These are phyloP conservation scores for Boloria selene DNA, from an alignment of 2,888 invertebrate species.

Conservation along the genomic window DNA sequence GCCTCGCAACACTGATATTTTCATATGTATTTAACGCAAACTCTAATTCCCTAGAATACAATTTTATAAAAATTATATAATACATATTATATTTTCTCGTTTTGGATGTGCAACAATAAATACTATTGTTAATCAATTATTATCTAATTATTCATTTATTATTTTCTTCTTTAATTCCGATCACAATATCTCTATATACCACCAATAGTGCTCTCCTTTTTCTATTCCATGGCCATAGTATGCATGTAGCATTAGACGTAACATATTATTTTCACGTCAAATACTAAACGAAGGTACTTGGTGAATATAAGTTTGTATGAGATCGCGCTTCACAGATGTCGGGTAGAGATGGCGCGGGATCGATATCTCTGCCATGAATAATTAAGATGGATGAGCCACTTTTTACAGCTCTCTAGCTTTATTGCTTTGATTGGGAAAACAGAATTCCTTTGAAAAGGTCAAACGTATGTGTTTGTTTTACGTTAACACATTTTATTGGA, in stretches of 20 bases:
- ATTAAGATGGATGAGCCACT: constrained; percentile 65
- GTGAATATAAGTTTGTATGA: constrained; percentile 18
- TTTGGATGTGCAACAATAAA: no score
- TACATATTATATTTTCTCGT: no score
- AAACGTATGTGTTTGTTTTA: constrained; percentile 4
- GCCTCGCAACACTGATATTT: no score
- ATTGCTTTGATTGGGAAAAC: constrained; percentile 36
- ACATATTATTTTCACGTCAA: neutral
- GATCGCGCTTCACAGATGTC: constrained; percentile 29
- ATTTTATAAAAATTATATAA: no score
- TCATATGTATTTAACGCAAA: no score
- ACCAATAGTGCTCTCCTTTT: no score
- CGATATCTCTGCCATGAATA: constrained; percentile 68
- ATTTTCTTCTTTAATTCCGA: no score
- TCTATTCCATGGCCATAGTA: no score
- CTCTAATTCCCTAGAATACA: no score
- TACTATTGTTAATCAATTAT: no score
- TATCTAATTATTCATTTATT: no score
- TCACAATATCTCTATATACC: no score
- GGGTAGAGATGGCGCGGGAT: constrained; percentile 45
- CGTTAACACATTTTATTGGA: constrained; percentile 12
- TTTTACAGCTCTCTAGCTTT: constrained; percentile 49
- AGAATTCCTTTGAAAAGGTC: constrained; percentile 34
- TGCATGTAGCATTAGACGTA: neutral
- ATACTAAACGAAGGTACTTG: constrained; percentile 11